Percentiles rank a stretch among this genome's conserved stretches.
phyloP scores from a whole-genome alignment of 2,113 vertebrate species.

The Bagarius yarrelli region DNA sequence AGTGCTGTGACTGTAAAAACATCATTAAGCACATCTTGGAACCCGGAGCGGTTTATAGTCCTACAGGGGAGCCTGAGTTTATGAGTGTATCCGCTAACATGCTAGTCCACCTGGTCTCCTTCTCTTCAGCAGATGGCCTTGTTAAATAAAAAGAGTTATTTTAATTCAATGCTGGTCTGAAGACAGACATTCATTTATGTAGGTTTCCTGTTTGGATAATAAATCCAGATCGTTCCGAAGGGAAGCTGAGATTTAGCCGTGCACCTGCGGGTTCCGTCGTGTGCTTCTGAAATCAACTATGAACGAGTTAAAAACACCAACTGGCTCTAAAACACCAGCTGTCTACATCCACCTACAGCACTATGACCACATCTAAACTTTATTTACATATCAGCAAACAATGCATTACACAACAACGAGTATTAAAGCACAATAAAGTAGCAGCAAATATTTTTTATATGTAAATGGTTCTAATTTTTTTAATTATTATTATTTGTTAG shows the following conservation, averaged over 20 bases:
- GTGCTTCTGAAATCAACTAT: not conserved
- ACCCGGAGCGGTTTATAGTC: conserved; percentile 37
- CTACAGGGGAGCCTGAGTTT: conserved; percentile 39
- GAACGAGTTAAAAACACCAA: not conserved
- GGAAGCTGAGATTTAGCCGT: not conserved
- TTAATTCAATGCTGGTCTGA: conserved; percentile 44
- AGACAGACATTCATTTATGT: conserved; percentile 33
- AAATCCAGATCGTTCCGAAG: not conserved
- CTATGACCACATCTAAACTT: no score
- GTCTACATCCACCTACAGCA: not conserved
- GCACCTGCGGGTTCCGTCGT: not conserved
- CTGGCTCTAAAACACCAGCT: not conserved
- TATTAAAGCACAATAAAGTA: no score
- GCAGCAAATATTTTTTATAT: no score
- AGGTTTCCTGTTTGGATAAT: conserved; percentile 11
- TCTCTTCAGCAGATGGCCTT: conserved; percentile 46
- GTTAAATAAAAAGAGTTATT: conserved; percentile 37
- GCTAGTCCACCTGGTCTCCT: conserved; percentile 43
- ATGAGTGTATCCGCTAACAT: conserved; percentile 28
- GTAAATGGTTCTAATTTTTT: no score
- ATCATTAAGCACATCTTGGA: conserved; percentile 43
- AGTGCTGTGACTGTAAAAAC: conserved; percentile 39
- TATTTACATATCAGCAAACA: no score
- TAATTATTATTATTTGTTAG: no score
- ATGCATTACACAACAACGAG: no score